Percentiles rank a stretch among this genome's conserved stretches.
phyloP scores from a whole-genome alignment of 2,888 invertebrate genomes.

The Chouioia cunea region DNA sequence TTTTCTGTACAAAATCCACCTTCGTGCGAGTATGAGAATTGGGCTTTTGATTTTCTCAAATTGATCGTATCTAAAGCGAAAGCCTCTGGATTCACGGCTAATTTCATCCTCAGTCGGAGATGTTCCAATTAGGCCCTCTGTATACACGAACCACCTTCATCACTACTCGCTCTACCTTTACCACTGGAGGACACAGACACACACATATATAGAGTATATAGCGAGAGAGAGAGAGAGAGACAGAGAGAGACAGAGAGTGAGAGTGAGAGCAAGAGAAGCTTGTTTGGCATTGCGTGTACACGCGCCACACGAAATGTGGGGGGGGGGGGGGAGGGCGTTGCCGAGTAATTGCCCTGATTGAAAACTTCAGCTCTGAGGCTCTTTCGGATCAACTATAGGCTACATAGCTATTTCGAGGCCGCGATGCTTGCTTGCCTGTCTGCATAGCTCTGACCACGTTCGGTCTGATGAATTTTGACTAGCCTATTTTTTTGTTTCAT shows the following conservation, averaged over 20 bases:
- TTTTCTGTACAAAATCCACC: too few species aligned
- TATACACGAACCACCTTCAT: too few species aligned
- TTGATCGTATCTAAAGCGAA: conserved; percentile 40
- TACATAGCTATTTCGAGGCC: neutral
- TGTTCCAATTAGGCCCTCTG: conserved; percentile 51
- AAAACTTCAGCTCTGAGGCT: neutral
- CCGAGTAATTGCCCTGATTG: conserved; percentile 1
- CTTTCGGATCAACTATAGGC: neutral
- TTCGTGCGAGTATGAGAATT: neutral
- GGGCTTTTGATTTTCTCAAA: conserved; percentile 44
- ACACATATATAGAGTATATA: neutral
- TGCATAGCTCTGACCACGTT: too few species aligned
- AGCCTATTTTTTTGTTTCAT: too few species aligned
- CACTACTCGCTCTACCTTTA: conserved; percentile 32
- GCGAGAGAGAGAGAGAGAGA: conserved; percentile 28
- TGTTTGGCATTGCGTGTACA: too few species aligned
- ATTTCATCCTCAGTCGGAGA: conserved; percentile 54
- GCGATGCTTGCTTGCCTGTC: too few species aligned
- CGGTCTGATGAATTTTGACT: too few species aligned
- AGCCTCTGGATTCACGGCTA: conserved; percentile 51
- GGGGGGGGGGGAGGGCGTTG: too few species aligned
- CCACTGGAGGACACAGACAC: too few species aligned
- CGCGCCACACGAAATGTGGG: too few species aligned
- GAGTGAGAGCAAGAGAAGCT: conserved; percentile 13
- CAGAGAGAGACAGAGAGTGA: conserved; percentile 24